Base-by-base conservation (phyloP, 2,113 vertebrate species). In the Casuarius casuarius region DNA sequence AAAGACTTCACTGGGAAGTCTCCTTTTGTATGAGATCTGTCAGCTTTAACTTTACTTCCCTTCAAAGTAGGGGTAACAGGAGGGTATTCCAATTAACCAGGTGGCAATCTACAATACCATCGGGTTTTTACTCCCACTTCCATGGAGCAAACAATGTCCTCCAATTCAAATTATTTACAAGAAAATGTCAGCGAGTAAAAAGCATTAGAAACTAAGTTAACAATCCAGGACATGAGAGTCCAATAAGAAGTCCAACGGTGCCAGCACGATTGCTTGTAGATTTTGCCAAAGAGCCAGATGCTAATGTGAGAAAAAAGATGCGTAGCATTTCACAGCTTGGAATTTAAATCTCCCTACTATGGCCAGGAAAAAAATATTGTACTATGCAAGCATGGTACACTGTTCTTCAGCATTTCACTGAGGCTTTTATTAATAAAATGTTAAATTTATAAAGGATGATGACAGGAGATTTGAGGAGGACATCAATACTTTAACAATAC, bases 191-290 rank as follows among this genome's bases (percentile, higher is more conserved):
- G 20, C 21, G 28, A 67, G 17, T 56, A 84, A 72, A 84, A 80
- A 80, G 20, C 15, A 76, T 33, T 70, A 85, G 49, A 81, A 93
- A 87, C 31, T 35, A 59, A 65, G 75, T 31, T 79, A 84, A 25
- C 21, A 65, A 35, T 65, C 67, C 61, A 90, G 77, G 35, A 48
- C 8, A 46, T 9, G 12, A 59, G 21, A 68, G 51, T 40, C 44
- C 54, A 86, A 89, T 73, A 71, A 51, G 61, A 83, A 68, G 42
- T 12, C 7, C 20, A 79, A 62, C 3, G 40, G 28, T 52, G 49
- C 52, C 79, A 92, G 85, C 59, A 94, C 28, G 94, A 82, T 11
- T 46, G 81, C 51, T 91, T 68, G 40, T 66, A 93, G 54, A 80
- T 38, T 86, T 66, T 46, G 49, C 23, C 59, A 61, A 95, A 90